Percentiles rank a stretch among this genome's conserved stretches.
Conservation (phyloP, 2,113 vertebrate species). For the Sorex araneus region DNA sequence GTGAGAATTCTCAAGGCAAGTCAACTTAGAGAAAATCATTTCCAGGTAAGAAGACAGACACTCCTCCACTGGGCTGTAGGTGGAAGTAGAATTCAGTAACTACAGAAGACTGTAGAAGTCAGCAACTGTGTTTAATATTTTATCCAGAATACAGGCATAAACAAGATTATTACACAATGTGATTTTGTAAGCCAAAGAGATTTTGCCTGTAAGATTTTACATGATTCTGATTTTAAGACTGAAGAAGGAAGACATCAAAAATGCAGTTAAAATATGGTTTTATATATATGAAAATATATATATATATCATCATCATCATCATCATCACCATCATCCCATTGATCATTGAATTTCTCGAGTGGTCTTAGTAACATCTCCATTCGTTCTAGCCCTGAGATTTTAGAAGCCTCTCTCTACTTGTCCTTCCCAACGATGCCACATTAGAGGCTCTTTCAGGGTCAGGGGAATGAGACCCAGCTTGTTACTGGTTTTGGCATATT, state of each 20-base stretch:
- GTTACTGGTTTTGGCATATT: no score
- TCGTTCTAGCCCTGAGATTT: no score
- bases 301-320: no score
- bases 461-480: no score
- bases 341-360: no score
- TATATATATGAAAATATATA: no score
- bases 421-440: no score
- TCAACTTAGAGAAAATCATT: slow-evolving; percentile 54
- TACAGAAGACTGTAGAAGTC: not conserved
- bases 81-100: slow-evolving; percentile 36
- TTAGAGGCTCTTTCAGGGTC: no score
- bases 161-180: slow-evolving; percentile 57
- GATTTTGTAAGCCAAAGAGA: slow-evolving; percentile 67
- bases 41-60: not conserved
- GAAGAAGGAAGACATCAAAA: slow-evolving; percentile 60
- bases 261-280: slow-evolving; percentile 80
- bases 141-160: slow-evolving; percentile 73
- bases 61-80: not conserved
- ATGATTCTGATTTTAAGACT: slow-evolving; percentile 68
- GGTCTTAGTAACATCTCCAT: no score
- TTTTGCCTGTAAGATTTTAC: slow-evolving; percentile 45
- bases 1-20: slow-evolving; percentile 7
- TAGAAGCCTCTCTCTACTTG: no score
- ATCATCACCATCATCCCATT: no score
- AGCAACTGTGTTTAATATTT: slow-evolving; percentile 75